Percentiles rank a stretch among this genome's conserved stretches.
Conservation (phyloP, 92 coral and sea anemone genomes). For the Heteractis magnifica region DNA sequence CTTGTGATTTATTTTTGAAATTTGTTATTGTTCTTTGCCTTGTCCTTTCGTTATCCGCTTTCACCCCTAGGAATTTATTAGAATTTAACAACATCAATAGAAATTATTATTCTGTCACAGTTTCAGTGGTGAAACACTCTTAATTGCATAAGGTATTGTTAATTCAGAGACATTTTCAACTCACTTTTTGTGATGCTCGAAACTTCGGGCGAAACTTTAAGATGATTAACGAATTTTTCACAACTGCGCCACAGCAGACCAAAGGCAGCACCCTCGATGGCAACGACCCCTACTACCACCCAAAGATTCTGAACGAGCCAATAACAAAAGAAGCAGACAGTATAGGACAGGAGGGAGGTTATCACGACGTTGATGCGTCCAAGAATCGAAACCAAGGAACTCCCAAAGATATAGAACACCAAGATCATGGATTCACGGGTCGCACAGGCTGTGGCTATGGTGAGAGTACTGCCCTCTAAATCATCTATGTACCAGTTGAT, state of each 20-base stretch:
- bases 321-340: conserved; percentile 41
- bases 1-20: no score
- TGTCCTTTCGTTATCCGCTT: no score
- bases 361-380: conserved; percentile 54
- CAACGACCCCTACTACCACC: conserved; percentile 57
- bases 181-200: conserved; percentile 52
- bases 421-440: conserved; percentile 53
- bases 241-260: conserved; percentile 69
- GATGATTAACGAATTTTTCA: conserved; percentile 41
- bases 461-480: conserved; percentile 51
- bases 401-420: conserved; percentile 52
- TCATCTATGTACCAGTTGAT: conserved; percentile 80
- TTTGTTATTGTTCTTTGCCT: no score
- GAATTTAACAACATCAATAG: no score
- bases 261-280: conserved; percentile 59
- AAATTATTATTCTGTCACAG: no score
- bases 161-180: not conserved
- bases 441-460: conserved; percentile 62
- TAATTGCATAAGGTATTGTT: no score
- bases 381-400: conserved; percentile 41
- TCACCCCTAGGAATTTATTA: no score
- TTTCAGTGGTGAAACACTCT: no score
- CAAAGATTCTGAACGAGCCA: conserved; percentile 50
- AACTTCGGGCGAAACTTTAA: conserved; percentile 43
- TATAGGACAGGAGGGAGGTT: conserved; percentile 53